Evolutionary conservation across 2,888 invertebrate species (phyloP), one percentile per base, ranked within the genome.

Genomic region (Callyntrura guangdongensis): DNA sequence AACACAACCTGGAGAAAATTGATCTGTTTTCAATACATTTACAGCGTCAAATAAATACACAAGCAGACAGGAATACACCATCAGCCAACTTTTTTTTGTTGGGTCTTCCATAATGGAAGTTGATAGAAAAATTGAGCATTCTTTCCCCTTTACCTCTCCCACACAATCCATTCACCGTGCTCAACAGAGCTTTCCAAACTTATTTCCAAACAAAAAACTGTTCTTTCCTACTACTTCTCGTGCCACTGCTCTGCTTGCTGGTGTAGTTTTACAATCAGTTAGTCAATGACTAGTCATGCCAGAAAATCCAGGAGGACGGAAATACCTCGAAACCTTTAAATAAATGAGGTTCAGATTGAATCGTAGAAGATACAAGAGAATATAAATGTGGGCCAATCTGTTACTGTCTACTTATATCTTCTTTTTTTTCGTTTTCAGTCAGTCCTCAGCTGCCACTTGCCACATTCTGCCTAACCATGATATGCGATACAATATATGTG

Each of bases 311-410:
- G 64, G 84, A 61, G 22, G 61, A 25, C 61, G 47, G 79, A 79
- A 79, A 79, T 79, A 17, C 77, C 22, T 56, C 49, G 14, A 69
- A 83, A 77, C 77, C 85, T 85, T 89, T 67, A 86, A 90, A 90
- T 90, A 86, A 86, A 86, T 90, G 86, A 90, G 90, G 82, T 82
- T 82, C 53, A 86, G 90, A 90, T 90, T 90, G 90, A 90, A 90
- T 86, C 69, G 81, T 86, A 20, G 83, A 56, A 82, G 81, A 86
- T 86, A 90, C 86, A 86, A 53, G 59, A 74, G 86, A 90, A 86
- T 82, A 86, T 74, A 90, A 86, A 90, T 90, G 90, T 86, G 83
- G 82, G 81, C 90, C 90, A 90, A 90, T 90, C 90, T 90, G 90
- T 90, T 86, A 90, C 90, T 90, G 90, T 90, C 90, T 86, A 12